Base-by-base conservation (phyloP, 2,113 vertebrate genomes). In the Crocuta crocuta region DNA sequence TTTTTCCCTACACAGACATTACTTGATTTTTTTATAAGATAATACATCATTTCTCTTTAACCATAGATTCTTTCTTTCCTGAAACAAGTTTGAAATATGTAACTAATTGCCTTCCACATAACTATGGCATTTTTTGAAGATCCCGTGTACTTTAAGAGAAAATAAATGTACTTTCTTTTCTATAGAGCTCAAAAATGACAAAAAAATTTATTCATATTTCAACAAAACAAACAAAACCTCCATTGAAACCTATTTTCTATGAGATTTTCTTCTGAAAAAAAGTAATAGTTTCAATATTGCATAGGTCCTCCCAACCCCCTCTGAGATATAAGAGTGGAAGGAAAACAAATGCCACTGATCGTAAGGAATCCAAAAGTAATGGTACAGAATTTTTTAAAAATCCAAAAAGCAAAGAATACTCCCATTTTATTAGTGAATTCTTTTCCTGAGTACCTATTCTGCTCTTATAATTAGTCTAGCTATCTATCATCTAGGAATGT, bases 61-160 rank as follows among this genome's bases (percentile, higher is more conserved):
- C 35, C 87, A 33, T 94, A 53, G 74, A n/a, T 95, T 87, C 91
- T 95, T 95, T 91, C 5, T 43, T 82, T 97, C 53, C 43, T 91
- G 31, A 78, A 93, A 23, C 6, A 96, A 91, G 71, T 78, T 48
- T 85, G 35, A 97, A 95, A 93, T 80, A 63, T 39, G 71, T 80
- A 43, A 61, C 9, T 53, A 92, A 73, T 58, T 92, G 55, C 16
- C 58, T 87, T 94, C n/a, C 86, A 24, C 15, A 88, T 92, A 55
- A 81, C 73, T 15, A 39, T 1, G 53, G 45, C 33, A 28, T 83
- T 65, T 66, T 93, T 66, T 48, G 81, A 94, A 61, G 24, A 80
- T n/a, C 45, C 23, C 71, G 26, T 92, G 5, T 1, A 61, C 48
- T 89, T 88, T 58, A 92, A 81, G 88, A 24, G 53, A 95, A 80